Percentiles rank a stretch among this genome's conserved stretches.
phyloP scores from a whole-genome alignment of 2,888 invertebrate genomes.

The Apodemia mormo region DNA sequence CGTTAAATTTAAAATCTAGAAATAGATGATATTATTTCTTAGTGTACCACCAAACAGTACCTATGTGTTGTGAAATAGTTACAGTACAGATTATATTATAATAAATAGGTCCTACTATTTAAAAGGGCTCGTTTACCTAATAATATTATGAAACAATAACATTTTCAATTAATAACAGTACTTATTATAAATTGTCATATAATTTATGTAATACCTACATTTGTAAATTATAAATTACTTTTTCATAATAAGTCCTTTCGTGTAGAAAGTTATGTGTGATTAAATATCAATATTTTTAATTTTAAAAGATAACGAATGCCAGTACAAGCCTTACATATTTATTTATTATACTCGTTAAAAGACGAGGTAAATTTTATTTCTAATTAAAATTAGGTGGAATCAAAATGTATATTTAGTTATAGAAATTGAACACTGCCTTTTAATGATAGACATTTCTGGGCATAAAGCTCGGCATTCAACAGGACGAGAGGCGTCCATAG shows the following conservation, averaged over 20 bases:
- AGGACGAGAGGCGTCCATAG: constrained; percentile 64
- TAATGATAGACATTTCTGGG: constrained; percentile 53
- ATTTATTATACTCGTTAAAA: constrained; percentile 24
- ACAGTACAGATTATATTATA: too few species aligned
- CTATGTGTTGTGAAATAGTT: too few species aligned
- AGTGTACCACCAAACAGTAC: too few species aligned
- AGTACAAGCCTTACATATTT: constrained; percentile 17
- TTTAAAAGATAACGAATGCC: not conserved
- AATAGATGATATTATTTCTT: too few species aligned
- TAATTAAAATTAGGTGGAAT: constrained; percentile 35
- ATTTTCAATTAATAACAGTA: not conserved
- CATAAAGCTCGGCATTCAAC: constrained; percentile 24
- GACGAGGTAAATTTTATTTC: constrained; percentile 27
- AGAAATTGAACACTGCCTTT: constrained; percentile 65
- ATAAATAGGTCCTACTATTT: too few species aligned
- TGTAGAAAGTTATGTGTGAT: not conserved
- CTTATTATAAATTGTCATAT: not conserved
- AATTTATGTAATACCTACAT: not conserved
- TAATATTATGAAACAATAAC: not conserved
- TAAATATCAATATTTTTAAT: not conserved
- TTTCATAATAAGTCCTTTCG: not conserved
- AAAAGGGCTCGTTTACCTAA: too few species aligned
- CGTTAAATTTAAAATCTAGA: too few species aligned
- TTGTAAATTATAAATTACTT: not conserved
- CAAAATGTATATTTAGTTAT: constrained; percentile 36